Base-by-base conservation (phyloP, 1,140 invertebrate species). In the Drosophila paulistorum region DNA sequence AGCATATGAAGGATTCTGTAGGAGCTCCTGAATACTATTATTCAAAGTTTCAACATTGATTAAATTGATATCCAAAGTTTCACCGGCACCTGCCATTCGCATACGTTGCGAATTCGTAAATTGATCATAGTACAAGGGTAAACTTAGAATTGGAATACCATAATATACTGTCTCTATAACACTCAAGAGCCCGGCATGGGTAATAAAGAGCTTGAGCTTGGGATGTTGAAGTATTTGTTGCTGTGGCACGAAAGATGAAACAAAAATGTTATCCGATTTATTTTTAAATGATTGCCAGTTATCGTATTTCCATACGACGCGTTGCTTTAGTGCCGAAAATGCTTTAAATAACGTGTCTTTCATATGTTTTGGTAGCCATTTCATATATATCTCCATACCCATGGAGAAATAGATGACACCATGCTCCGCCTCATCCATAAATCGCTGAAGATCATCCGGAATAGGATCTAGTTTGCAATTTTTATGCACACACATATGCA, bases 191-290 rank as follows among this genome's bases (percentile, higher is more conserved):
- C 94, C 94, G 41, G 93, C 94, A 65, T 95, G 94, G 13, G 93
- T 93, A 9, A 95, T 93, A 71, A 95, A 95, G 0, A 93, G 48
- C 59, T 91, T 92, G 0, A 91, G 76, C 26, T 93, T 92, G 7
- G 87, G 74, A 71, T 92, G 90, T 51, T 92, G 92, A 5, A 94
- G 70, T 5, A 94, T 64, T 55, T 93, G 93, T 3, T 92, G 92
- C 74, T 94, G 94, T 0, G 94, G 93, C 11, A 94, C 33, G 91
- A 92, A 91, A 0, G 23, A 93, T 1, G 93, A 94, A 0, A 95
- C 87, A 83, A 94, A 94, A 0, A 97, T 94, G 89, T 96, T 97
- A 0, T 93, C 78, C 74, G 67, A 68, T 33, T 91, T 82, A 42
- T 89, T 83, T 4, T 77, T 71, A 23, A 92, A 20, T 1, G 17